phyloP scores from a whole-genome alignment of 2,797 vertebrate genomes.

The Sus cebifrons region DNA sequence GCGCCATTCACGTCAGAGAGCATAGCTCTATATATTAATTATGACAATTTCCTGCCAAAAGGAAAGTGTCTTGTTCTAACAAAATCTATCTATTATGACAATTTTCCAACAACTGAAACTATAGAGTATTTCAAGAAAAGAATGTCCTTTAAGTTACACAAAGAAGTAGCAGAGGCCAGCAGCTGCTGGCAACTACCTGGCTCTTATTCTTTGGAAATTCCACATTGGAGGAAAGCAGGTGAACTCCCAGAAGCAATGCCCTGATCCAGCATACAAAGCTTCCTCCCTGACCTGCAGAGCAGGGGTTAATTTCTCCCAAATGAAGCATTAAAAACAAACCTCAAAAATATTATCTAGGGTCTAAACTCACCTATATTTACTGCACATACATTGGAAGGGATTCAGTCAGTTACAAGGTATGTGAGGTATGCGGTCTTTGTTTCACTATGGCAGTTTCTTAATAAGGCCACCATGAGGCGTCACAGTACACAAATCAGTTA shows the following conservation, averaged over 20 bases:
- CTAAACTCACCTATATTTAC: constrained; percentile 52
- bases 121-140: constrained; percentile 15
- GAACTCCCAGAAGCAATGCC: background rate
- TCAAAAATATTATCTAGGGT: constrained; percentile 24
- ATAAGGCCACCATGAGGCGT: constrained; percentile 53
- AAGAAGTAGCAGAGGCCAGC: background rate
- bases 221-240: background rate
- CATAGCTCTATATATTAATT: background rate
- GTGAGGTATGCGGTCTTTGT: background rate
- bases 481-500: constrained; percentile 17
- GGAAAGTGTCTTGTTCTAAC: constrained; percentile 32
- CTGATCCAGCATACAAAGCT: constrained; percentile 39
- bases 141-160: background rate
- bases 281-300: background rate
- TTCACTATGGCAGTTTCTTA: constrained; percentile 50
- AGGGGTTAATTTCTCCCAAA: constrained; percentile 58
- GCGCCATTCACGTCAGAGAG: background rate
- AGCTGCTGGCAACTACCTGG: background rate
- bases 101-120: constrained; percentile 52
- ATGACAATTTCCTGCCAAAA: constrained; percentile 4
- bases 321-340: constrained; percentile 41
- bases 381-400: background rate
- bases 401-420: background rate
- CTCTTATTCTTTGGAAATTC: constrained; percentile 14
- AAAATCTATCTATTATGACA: constrained; percentile 57